Conservation (phyloP, 2,888 invertebrate species). For the Ecliptopera silaceata region DNA sequence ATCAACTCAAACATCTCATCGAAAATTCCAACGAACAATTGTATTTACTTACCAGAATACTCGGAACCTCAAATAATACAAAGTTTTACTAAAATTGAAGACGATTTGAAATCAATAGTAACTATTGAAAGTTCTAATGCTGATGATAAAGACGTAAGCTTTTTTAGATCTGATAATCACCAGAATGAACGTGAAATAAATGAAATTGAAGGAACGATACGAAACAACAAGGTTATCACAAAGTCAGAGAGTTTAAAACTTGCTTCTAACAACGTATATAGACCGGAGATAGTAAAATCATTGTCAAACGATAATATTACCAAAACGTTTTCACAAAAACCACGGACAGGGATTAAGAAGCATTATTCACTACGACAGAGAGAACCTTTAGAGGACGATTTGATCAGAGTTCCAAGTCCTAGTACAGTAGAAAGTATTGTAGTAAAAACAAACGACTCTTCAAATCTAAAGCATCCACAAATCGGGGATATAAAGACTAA, state of each 20-base stretch:
- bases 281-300: conserved; percentile 64
- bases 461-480: conserved; percentile 38
- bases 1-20: conserved; percentile 45
- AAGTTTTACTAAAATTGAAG: conserved; percentile 70
- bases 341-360: conserved; percentile 63
- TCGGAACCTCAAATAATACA: conserved; percentile 64
- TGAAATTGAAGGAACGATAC: conserved; percentile 78
- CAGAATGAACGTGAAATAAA: conserved; percentile 80
- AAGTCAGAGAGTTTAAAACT: conserved; percentile 74
- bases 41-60: conserved; percentile 58
- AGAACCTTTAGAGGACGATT: conserved; percentile 69
- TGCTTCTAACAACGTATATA: conserved; percentile 51
- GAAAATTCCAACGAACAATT: conserved; percentile 49
- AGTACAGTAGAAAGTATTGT: conserved; percentile 57
- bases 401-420: conserved; percentile 69
- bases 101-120: conserved; percentile 76
- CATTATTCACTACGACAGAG: conserved; percentile 79
- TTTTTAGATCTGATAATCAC: conserved; percentile 65
- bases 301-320: conserved; percentile 70
- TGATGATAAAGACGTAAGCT: conserved; percentile 65
- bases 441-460: conserved; percentile 43
- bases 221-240: conserved; percentile 74
- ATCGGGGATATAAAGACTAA: conserved; percentile 59
- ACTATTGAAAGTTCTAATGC: conserved; percentile 73
- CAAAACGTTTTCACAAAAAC: conserved; percentile 50